Percentiles rank a stretch among this genome's conserved stretches.
Conservation (phyloP, 2,113 vertebrate species). For the Nymphicus hollandicus region DNA sequence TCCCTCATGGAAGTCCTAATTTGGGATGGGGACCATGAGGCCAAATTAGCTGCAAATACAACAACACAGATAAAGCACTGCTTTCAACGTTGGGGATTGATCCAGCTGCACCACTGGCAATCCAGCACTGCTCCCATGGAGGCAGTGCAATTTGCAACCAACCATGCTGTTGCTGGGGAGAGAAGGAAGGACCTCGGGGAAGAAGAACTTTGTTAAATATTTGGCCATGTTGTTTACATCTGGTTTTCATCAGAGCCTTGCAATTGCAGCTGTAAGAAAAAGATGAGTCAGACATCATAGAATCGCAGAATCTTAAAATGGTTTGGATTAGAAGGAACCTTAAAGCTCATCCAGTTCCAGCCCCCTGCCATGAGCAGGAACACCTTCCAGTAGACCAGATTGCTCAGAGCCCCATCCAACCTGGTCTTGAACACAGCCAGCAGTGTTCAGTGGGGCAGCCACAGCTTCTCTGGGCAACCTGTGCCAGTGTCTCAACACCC, state of each 20-base stretch:
- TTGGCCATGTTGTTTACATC: background rate
- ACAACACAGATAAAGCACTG: background rate
- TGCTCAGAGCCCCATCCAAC: background rate
- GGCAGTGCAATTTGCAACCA: background rate
- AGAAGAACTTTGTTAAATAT: background rate
- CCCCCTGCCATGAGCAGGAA: background rate
- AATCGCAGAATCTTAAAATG: background rate
- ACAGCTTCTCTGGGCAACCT: background rate
- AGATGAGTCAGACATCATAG: background rate
- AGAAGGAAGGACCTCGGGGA: background rate
- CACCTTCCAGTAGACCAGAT: background rate
- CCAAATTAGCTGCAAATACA: background rate
- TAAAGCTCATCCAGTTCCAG: background rate
- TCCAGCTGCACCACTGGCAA: background rate
- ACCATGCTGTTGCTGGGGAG: background rate
- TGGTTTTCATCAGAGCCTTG: background rate
- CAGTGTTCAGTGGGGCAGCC: background rate
- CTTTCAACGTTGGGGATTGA: rapidly evolving
- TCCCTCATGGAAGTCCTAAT: background rate
- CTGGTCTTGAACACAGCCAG: background rate
- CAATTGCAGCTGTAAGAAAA: background rate
- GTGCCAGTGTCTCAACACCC: background rate
- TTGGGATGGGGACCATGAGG: background rate
- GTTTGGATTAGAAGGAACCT: background rate
- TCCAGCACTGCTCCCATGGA: rapidly evolving